Evolutionary conservation across 2,888 invertebrate species (phyloP).

Genomic region (Dione juno): DNA sequence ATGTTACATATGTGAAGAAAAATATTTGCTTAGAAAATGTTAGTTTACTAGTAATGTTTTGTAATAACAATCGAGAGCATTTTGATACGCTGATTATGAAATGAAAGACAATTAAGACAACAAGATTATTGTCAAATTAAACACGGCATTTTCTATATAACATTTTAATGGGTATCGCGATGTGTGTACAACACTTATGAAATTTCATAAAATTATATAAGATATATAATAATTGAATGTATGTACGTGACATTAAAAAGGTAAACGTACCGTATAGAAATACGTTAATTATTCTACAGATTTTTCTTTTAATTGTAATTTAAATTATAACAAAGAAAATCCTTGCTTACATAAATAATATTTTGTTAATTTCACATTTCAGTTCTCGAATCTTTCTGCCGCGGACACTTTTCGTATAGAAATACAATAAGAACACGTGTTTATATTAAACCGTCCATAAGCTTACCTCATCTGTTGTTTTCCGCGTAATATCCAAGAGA

Average conservation of each 20-base stretch:
- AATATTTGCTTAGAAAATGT: no score
- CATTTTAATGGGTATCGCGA: no score
- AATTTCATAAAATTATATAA: no score
- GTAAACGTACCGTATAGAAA: not conserved
- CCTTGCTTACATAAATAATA: not conserved
- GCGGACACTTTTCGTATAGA: slow-evolving; percentile 7
- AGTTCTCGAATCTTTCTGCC: not conserved
- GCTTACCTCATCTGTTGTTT: not conserved
- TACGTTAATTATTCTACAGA: not conserved
- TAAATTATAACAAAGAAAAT: not conserved
- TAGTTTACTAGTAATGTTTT: no score
- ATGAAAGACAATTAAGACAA: no score
- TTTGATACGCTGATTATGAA: no score
- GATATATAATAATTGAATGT: no score
- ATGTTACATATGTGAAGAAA: no score
- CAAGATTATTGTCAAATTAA: no score
- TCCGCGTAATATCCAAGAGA: slow-evolving; percentile 4
- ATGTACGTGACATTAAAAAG: not conserved
- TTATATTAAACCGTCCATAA: slow-evolving; percentile 1
- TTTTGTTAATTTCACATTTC: not conserved
- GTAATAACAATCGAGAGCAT: no score
- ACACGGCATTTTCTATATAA: no score
- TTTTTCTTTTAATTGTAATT: not conserved
- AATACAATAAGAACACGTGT: slow-evolving; percentile 1
- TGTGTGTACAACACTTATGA: no score